A percentile compares a stretch with the other conserved stretches of the same genome.
Conservation (phyloP, 2,113 vertebrate genomes). For the Nothobranchius furzeri region DNA sequence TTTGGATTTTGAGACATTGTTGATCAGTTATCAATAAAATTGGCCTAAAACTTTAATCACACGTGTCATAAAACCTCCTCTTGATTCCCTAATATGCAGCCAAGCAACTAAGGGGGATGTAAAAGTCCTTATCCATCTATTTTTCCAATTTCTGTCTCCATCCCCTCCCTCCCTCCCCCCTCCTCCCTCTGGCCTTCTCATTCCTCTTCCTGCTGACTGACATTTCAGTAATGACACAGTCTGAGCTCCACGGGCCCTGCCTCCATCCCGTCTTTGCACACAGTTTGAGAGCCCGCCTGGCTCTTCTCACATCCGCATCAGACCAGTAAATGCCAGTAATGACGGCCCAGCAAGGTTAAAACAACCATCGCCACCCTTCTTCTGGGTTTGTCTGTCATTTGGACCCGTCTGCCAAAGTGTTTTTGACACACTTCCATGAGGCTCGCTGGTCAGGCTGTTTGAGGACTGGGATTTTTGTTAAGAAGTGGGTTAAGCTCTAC, state of each 20-base stretch:
- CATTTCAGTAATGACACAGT: conserved; percentile 68
- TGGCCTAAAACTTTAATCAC: too few species aligned
- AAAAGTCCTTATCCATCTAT: conserved; percentile 7
- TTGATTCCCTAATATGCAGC: background rate
- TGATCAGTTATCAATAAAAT: too few species aligned
- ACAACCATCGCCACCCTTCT: conserved; percentile 27
- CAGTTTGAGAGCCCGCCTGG: conserved; percentile 21
- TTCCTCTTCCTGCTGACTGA: conserved; percentile 61
- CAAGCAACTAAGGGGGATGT: conserved; percentile 42
- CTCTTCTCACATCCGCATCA: conserved; percentile 34
- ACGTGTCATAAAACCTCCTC: too few species aligned
- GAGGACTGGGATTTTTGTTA: conserved; percentile 43
- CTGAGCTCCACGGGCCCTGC: conserved; percentile 40
- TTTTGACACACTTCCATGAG: conserved; percentile 20
- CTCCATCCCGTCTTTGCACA: conserved; percentile 21
- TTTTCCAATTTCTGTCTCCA: conserved; percentile 8
- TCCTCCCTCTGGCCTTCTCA: conserved; percentile 25
- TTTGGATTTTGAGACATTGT: too few species aligned
- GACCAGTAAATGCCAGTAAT: conserved; percentile 37
- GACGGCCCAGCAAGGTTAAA: conserved; percentile 32
- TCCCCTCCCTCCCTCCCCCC: background rate
- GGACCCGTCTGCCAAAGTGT: conserved; percentile 22
- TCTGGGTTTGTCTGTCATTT: conserved; percentile 9
- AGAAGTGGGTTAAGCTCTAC: conserved; percentile 61
- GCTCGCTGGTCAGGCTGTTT: conserved; percentile 40